A percentile compares a stretch with the other conserved stretches of the same genome.
phyloP scores from a whole-genome alignment of 2,888 invertebrate genomes.

The Ecdyonurus torrentis region DNA sequence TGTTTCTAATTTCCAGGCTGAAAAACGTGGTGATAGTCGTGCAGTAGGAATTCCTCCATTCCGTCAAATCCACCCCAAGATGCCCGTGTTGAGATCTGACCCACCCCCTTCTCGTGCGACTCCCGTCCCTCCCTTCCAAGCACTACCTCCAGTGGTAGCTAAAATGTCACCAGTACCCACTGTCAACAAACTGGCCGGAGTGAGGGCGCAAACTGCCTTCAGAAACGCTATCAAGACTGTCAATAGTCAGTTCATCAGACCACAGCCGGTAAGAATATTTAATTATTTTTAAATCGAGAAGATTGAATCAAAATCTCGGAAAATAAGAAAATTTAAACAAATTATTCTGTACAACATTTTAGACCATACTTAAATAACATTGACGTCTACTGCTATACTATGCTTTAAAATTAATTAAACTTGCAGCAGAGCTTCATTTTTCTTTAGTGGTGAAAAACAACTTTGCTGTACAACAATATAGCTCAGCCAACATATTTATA shows the following conservation, averaged over 20 bases:
- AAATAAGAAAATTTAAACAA: too few relatives aligned
- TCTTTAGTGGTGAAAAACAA: too few relatives aligned
- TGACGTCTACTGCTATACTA: too few relatives aligned
- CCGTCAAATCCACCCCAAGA: not conserved
- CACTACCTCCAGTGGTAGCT: slow-evolving; percentile 37
- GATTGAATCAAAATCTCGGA: too few relatives aligned
- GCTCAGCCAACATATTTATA: too few relatives aligned
- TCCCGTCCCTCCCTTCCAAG: slow-evolving; percentile 34
- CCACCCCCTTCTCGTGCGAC: slow-evolving; percentile 19
- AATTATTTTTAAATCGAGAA: too few relatives aligned
- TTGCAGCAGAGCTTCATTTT: too few relatives aligned
- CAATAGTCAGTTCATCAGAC: slow-evolving; percentile 4
- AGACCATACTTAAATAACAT: too few relatives aligned
- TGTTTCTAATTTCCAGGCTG: not conserved
- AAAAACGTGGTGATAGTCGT: not conserved
- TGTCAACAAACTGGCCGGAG: not conserved
- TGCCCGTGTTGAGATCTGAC: slow-evolving; percentile 7
- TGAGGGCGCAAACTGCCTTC: not conserved
- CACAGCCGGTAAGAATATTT: slow-evolving; percentile 1
- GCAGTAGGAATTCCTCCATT: not conserved
- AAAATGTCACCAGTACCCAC: slow-evolving; percentile 28
- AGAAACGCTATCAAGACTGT: not conserved
- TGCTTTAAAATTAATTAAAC: too few relatives aligned
- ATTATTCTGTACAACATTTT: too few relatives aligned
- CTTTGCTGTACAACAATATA: too few relatives aligned